Evolutionary conservation across 2,888 invertebrate genomes (phyloP).

Genomic region (Psylliodes chrysocephalus): DNA sequence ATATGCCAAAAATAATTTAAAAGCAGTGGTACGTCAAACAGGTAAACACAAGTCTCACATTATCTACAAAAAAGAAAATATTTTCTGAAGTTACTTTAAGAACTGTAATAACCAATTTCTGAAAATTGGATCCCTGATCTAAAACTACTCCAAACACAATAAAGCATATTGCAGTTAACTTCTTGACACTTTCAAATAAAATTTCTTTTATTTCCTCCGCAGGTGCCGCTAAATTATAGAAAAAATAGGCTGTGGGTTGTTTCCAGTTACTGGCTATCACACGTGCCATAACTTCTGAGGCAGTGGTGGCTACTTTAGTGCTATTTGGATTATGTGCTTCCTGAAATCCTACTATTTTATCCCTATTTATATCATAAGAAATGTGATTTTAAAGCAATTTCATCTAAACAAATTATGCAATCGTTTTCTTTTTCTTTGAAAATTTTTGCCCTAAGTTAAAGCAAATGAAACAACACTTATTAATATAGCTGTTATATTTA

Average conservation of each 20-base stretch:
- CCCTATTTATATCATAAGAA: slow-evolving; percentile 27
- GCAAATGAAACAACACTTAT: too few species aligned
- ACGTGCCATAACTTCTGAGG: slow-evolving; percentile 22
- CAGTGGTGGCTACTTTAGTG: slow-evolving; percentile 7
- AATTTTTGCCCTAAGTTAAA: slow-evolving; percentile 20
- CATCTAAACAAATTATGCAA: slow-evolving; percentile 29
- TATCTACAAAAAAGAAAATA: too few species aligned
- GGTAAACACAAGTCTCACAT: too few species aligned
- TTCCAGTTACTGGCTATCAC: slow-evolving; percentile 28
- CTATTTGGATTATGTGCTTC: not conserved
- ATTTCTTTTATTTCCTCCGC: slow-evolving; percentile 38
- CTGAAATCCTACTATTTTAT: slow-evolving; percentile 27
- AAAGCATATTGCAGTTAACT: slow-evolving; percentile 28
- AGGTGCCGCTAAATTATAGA: slow-evolving; percentile 3
- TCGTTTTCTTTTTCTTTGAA: slow-evolving; percentile 8
- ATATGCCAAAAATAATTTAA: too few species aligned
- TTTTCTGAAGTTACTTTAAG: too few species aligned
- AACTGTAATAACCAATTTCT: slow-evolving; percentile 36
- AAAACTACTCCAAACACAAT: slow-evolving; percentile 37
- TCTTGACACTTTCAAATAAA: slow-evolving; percentile 32
- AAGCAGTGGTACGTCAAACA: too few species aligned
- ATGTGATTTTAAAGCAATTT: slow-evolving; percentile 26
- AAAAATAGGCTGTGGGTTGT: slow-evolving; percentile 41
- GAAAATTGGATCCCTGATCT: slow-evolving; percentile 40
- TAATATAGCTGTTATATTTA: too few species aligned